Base-by-base conservation (phyloP, 2,888 invertebrate genomes). In the Callinectes sapidus region DNA sequence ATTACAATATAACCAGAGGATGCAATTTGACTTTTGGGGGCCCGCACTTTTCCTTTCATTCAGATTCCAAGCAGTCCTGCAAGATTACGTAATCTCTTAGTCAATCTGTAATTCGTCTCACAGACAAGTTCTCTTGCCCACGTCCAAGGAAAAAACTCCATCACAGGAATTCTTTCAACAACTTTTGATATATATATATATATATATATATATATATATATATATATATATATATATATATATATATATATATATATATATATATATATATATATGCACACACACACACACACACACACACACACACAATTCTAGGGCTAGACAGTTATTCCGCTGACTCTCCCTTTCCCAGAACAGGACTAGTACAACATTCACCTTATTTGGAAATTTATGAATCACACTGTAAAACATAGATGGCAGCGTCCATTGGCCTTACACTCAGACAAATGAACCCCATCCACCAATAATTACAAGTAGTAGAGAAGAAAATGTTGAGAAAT, bases 401-500 rank as follows among this genome's bases (percentile, higher is more conserved):
- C 32, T 16, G 35, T 81, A 35, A 14, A 2, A 81, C 10, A 81
- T 32, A 81, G 2, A 35, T 32, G 16, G 18, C n/a, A 81, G 35
- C 81, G 32, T 35, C 81, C 35, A 81, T 81, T 81, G 35, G 35
- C 81, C n/a, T 81, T 16, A 35, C 13, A 81, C 5, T 35, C 32
- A 81, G 35, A 35, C 35, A 81, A 81, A 2, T 35, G 18, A 81
- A 77, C 0, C 81, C 16, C 81, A 81, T 35, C 16, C 32, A 13
- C 14, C 32, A 81, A 81, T 81, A 81, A 81, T 81, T 35, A 35
- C 81, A 35, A 16, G 35, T 28, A 81, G 35, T 81, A 16, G n/a
- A 81, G 35, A 81, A 81, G 81, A 81, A 81, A 81, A 77, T 28
- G 28, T 77, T 28, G n/a, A 23, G n/a, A 77, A 28, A 35, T 81